Evolutionary conservation across 2,797 vertebrate species (phyloP), one percentile per base, ranked within the genome.

Genomic region (Darevskia nairensis): DNA sequence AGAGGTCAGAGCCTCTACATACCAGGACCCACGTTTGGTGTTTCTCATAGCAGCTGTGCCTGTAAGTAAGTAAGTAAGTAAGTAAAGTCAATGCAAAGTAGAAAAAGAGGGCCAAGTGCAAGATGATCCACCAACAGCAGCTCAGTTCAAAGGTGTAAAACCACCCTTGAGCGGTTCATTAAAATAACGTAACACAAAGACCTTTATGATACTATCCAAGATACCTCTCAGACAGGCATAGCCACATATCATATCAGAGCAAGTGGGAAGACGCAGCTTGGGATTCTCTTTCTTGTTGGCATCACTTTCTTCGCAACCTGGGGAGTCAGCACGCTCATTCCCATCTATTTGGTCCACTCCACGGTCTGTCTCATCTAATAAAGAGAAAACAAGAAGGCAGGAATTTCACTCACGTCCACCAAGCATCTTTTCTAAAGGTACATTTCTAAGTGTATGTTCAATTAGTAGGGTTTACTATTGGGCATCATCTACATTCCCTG

Each of bases 231-330:
- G 98, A 89, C 98, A 98, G 44, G 99, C 98, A 1, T 97, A 99
- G 91, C 98, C 98, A 61, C 98, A 99, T 92, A 99, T 98, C 98
- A 99, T 99, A 96, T 99, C 99, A 0, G 98, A 99, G 83, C 98
- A 96, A 0, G 98, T 98, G 1, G 99, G 99, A 72, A 99, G 97
- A 90, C 98, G 98, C 86, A 98, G 96, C 91, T 96, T 97, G 80
- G 97, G 95, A 66, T 96, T 92, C 81, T 97, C 97, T 61, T 98
- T 98, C 85, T 96, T 97, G 32, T 98, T 98, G 0, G 98, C 98
- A 44, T 99, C 98, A 0, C 97, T 97, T 88, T 99, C 97, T 90
- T 99, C 98, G 39, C 98, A 98, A 86, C 96, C 98, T 0, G 98
- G 95, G 19, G 98, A 97, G 29, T 87, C 84, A 0, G 95, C 96